A percentile compares a stretch with the other conserved stretches of the same genome.
Evolutionary conservation across 2,797 vertebrate genomes (phyloP).

Genomic region (Chromobotia macracanthus): DNA sequence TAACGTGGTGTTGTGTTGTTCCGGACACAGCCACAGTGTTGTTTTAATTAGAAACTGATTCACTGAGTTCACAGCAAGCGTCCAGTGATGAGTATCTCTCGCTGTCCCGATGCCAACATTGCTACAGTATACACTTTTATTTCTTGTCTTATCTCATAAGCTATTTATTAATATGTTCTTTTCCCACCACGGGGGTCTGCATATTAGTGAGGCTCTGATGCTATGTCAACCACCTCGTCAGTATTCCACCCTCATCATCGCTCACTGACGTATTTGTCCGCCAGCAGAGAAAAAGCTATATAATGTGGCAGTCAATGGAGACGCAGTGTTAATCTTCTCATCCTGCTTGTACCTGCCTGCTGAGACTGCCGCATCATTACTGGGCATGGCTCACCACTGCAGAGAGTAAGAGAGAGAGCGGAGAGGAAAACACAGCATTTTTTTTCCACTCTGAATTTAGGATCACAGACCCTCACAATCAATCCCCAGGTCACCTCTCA

Average conservation of each 20-base stretch:
- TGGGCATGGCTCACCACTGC: slow-evolving; percentile 55
- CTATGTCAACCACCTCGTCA: slow-evolving; percentile 58
- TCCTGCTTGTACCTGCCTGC: slow-evolving; percentile 59
- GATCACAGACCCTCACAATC: slow-evolving; percentile 53
- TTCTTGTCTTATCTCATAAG: slow-evolving; percentile 37
- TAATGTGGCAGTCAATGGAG: slow-evolving; percentile 64
- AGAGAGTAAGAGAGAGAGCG: slow-evolving; percentile 31
- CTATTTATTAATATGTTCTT: slow-evolving; percentile 45
- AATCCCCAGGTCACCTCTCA: slow-evolving; percentile 26
- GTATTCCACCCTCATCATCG: slow-evolving; percentile 46
- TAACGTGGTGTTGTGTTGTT: slow-evolving; percentile 5
- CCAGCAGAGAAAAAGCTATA: slow-evolving; percentile 40
- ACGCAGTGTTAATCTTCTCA: slow-evolving; percentile 66
- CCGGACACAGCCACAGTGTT: neutral
- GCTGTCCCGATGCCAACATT: neutral
- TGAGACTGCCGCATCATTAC: slow-evolving; percentile 65
- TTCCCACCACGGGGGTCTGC: slow-evolving; percentile 48
- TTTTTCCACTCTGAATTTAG: slow-evolving; percentile 43
- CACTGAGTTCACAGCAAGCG: slow-evolving; percentile 5
- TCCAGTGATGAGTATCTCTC: slow-evolving; percentile 4
- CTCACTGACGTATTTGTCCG: slow-evolving; percentile 33
- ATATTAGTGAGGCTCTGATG: slow-evolving; percentile 67
- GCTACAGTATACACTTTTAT: slow-evolving; percentile 2
- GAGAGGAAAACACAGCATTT: slow-evolving; percentile 15
- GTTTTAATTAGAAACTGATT: slow-evolving; percentile 31